These are phyloP conservation scores for Lethrus apterus DNA, from an alignment of 1,140 invertebrate species.

Conservation along the genomic window DNA sequence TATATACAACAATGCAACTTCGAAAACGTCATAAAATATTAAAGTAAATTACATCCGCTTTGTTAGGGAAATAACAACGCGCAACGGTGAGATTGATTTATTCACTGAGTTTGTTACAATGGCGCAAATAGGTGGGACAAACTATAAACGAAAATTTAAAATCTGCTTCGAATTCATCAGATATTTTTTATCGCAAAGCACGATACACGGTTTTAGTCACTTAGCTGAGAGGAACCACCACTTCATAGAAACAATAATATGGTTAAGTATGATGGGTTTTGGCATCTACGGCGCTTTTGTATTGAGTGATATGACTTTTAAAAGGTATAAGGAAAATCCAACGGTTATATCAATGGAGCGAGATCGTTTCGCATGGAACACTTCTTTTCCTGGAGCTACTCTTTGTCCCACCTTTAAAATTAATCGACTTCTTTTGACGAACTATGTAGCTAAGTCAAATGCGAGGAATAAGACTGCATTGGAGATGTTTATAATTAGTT, in stretches of 20 bases:
- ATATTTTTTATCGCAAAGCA: conserved; percentile 19
- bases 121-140: no score
- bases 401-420: conserved; percentile 39
- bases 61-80: no score
- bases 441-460: conserved; percentile 31
- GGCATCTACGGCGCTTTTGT: conserved; percentile 43
- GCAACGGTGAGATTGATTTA: no score
- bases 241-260: conserved; percentile 38
- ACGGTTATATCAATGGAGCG: conserved; percentile 66
- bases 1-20: no score
- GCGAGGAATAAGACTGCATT: conserved; percentile 45
- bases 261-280: conserved; percentile 41
- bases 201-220: conserved; percentile 24
- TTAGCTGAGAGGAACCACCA: conserved; percentile 21
- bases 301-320: conserved; percentile 52
- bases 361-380: conserved; percentile 63
- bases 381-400: conserved; percentile 56
- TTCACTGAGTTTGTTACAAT: no score
- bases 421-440: conserved; percentile 24
- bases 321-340: conserved; percentile 58
- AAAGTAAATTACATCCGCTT: no score
- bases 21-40: no score
- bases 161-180: conserved; percentile 17
- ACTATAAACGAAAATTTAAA: no score
- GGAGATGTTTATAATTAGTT: conserved; percentile 45